Conservation (phyloP, 1,140 invertebrate genomes). For the Eumeta japonica region DNA sequence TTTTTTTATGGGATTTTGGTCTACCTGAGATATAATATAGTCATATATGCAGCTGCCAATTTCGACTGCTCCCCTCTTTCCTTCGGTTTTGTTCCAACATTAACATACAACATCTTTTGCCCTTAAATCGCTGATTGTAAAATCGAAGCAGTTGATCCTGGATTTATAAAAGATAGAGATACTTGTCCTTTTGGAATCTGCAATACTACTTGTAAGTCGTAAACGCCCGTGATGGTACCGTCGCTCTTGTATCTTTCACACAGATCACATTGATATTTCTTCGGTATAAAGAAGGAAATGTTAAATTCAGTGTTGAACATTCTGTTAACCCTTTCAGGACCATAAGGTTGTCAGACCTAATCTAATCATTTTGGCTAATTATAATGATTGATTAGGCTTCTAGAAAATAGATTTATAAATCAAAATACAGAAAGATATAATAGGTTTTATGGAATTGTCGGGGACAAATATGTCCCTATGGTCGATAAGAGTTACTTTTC, state of each 20-base stretch:
- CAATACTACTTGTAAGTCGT: slow-evolving; percentile 32
- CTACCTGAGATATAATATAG: slow-evolving; percentile 9
- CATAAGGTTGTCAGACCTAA: too few species aligned
- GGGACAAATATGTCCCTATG: too few species aligned
- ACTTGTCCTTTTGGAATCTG: slow-evolving; percentile 21
- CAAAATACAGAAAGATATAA: too few species aligned
- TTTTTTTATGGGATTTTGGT: slow-evolving; percentile 9
- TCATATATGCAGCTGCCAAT: slow-evolving; percentile 22
- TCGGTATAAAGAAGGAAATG: slow-evolving; percentile 29
- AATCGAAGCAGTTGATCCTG: slow-evolving; percentile 24
- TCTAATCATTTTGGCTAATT: too few species aligned
- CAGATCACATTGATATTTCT: slow-evolving; percentile 39
- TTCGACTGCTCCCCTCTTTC: slow-evolving; percentile 21
- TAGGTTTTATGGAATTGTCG: too few species aligned
- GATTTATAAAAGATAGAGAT: slow-evolving; percentile 23
- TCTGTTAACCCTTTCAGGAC: too few species aligned
- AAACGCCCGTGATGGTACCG: slow-evolving; percentile 19
- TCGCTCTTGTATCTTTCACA: slow-evolving; percentile 27
- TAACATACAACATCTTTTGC: slow-evolving; percentile 21
- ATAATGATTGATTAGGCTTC: too few species aligned
- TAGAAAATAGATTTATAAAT: too few species aligned
- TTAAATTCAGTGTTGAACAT: too few species aligned
- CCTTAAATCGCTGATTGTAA: slow-evolving; percentile 25
- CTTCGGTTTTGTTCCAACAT: slow-evolving; percentile 28
- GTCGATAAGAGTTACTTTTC: too few species aligned